Percentiles rank a stretch among this genome's conserved stretches.
These are phyloP conservation scores for Rambutsinella grinnellia DNA, from an alignment of 2,888 invertebrate genomes.

Conservation along the genomic window DNA sequence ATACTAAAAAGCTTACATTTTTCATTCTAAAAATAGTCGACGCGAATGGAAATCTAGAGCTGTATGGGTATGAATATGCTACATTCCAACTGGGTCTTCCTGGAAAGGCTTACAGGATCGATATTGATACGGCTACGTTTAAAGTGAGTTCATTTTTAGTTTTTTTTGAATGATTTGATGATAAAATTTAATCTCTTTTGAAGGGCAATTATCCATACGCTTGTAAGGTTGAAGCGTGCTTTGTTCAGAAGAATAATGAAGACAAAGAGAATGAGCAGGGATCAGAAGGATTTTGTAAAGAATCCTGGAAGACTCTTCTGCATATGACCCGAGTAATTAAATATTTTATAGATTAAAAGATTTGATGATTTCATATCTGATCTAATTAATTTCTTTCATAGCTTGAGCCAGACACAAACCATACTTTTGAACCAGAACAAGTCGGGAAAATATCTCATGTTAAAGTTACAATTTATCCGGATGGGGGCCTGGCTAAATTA, in stretches of 20 bases:
- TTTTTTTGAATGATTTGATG: neutral
- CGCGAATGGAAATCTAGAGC: slow-evolving; percentile 73
- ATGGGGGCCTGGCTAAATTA: slow-evolving; percentile 76
- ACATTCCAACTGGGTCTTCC: slow-evolving; percentile 74
- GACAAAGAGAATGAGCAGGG: slow-evolving; percentile 62
- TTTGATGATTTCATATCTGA: too few relatives aligned
- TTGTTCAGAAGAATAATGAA: slow-evolving; percentile 63
- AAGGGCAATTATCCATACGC: slow-evolving; percentile 75
- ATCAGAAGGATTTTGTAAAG: slow-evolving; percentile 22
- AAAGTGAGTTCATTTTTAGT: slow-evolving; percentile 69
- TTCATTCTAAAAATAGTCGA: too few relatives aligned
- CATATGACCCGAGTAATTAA: slow-evolving; percentile 73
- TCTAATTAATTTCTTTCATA: slow-evolving; percentile 21
- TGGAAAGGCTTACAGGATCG: slow-evolving; percentile 72
- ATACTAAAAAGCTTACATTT: neutral
- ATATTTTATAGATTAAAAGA: too few relatives aligned
- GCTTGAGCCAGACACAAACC: slow-evolving; percentile 48
- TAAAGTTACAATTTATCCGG: slow-evolving; percentile 76
- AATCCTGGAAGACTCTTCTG: slow-evolving; percentile 72
- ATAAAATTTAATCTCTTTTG: too few relatives aligned
- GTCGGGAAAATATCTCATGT: slow-evolving; percentile 71
- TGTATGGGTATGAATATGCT: slow-evolving; percentile 76
- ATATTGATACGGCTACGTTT: slow-evolving; percentile 76
- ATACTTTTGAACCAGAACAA: slow-evolving; percentile 39
- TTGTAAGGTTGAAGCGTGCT: slow-evolving; percentile 73